Evolutionary conservation across 2,113 vertebrate genomes (phyloP).

Genomic region (Psammodynastes pulverulentus): DNA sequence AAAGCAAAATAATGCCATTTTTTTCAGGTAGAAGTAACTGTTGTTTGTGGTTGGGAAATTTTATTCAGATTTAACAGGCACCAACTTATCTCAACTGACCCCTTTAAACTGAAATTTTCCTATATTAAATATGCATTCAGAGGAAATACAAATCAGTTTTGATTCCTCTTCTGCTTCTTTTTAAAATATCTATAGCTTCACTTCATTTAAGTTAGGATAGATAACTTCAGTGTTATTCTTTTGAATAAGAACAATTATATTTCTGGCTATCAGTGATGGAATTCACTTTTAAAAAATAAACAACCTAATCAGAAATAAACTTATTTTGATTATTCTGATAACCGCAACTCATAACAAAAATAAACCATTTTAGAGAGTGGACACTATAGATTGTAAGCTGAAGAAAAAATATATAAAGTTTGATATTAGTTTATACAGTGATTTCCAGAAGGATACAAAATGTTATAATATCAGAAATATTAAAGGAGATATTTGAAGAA

Average conservation of each 20-base stretch:
- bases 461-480: background rate
- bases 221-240: background rate
- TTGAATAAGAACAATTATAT: background rate
- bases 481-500: background rate
- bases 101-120: background rate
- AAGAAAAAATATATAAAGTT: background rate
- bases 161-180: background rate
- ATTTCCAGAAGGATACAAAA: background rate
- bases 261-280: background rate
- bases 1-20: background rate
- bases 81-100: background rate
- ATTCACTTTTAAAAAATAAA: background rate
- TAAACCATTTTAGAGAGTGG: background rate
- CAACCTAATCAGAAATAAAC: background rate
- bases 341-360: background rate
- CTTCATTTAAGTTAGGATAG: background rate
- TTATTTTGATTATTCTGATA: background rate
- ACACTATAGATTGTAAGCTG: background rate
- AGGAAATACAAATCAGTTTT: background rate
- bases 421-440: background rate
- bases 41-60: background rate
- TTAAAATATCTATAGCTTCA: background rate
- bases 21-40: background rate
- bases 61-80: background rate
- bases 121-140: background rate